Evolutionary conservation across 1,140 invertebrate species (phyloP), one percentile per base, ranked within the genome.

Genomic region (Drosophila pruinosa): DNA sequence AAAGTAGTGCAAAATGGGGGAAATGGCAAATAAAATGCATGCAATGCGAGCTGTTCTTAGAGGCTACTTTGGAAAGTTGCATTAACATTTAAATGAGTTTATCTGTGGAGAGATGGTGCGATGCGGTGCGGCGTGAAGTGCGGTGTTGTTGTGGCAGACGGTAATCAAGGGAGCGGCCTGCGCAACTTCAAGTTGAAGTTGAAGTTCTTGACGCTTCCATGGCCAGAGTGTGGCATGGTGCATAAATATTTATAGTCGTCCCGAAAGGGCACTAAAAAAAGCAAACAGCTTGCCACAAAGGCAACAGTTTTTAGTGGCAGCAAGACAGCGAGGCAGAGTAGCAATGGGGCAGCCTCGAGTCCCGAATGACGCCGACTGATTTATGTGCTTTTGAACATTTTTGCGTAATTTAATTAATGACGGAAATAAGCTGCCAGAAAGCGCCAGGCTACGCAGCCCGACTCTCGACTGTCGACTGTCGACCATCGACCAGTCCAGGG

Each of bases 51-150:
- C 14, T 50, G 26, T 43, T 28, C 56, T 61, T 34, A 52, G 56
- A 36, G 21, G 34, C 47, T 81, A 86, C 64, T 81, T 85, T 77
- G 71, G 69, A 50, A 21, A 63, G 80, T 71, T 81, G 82, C 82
- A 86, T 86, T 86, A 86, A 86, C 82, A 86, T 86, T 86, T 86
- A 86, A 88, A 86, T 86, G 82, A 88, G 82, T 88, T 86, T 86
- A 86, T 88, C 78, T 88, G 56, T 54, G 68, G 36, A 7, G 61
- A 50, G 54, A n/a, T 53, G 62, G 52, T 59, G 57, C 26, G 38
- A 14, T 8, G 1, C 1, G 12, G 48, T 28, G 45, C 22, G 24
- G 24, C 28, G 31, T 12, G n/a, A 12, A n/a, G 28, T 31, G n/a
- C n/a, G 17, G 3, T 48, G 41, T 10, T 45, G 19, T 22, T 47